These are phyloP conservation scores for Epinephelus malabaricus DNA, from an alignment of 2,797 vertebrate species.

Conservation along the genomic window DNA sequence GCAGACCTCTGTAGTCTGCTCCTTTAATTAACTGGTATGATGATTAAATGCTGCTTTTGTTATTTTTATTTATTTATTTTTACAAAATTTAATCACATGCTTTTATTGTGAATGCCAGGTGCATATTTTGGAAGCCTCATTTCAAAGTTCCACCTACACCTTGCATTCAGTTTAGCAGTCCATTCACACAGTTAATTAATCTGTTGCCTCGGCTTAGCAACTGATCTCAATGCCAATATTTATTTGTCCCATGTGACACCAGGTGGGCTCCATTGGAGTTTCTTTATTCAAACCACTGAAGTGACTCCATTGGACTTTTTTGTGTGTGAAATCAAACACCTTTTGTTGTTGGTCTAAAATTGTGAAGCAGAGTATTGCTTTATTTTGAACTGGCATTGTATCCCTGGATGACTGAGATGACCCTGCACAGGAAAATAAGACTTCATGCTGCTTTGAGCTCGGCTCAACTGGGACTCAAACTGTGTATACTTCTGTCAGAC, in stretches of 20 bases:
- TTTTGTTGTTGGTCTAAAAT: background rate
- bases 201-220: background rate
- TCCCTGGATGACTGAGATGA: background rate
- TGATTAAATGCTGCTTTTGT: background rate
- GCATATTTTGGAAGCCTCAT: background rate
- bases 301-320: background rate
- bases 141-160: background rate
- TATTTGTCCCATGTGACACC: background rate
- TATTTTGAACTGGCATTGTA: background rate
- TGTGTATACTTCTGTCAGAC: background rate
- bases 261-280: background rate
- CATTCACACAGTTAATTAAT: background rate
- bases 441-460: background rate
- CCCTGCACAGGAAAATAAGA: background rate
- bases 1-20: background rate
- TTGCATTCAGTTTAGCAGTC: background rate
- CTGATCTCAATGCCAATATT: conserved; percentile 11
- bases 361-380: background rate
- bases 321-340: background rate
- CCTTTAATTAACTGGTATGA: background rate
- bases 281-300: background rate
- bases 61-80: no score
- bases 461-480: background rate
- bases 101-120: background rate
- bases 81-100: background rate